Base-by-base conservation (phyloP, 2,113 vertebrate genomes). In the Dipodomys merriami region DNA sequence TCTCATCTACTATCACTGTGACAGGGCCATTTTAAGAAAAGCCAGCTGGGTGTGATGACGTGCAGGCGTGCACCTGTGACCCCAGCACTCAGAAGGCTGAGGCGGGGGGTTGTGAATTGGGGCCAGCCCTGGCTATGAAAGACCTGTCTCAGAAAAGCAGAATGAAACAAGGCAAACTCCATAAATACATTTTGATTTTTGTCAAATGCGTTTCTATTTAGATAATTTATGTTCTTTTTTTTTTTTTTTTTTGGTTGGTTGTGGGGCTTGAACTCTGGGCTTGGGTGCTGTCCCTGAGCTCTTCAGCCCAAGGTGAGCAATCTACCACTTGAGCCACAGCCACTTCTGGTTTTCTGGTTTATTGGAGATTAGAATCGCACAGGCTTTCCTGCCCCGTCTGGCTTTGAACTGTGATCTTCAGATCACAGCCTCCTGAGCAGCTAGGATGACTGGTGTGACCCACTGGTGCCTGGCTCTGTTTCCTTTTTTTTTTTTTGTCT, bases 111-210 rank as follows among this genome's bases (percentile, higher is more conserved):
- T 86, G 33, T 18, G 33, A 44, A 18, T 73, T 62, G 72, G 39
- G 57, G 27, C 35, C 35, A 86, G 35, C 16, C 65, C 25, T 11
- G 65, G 65, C 64, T 65, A 9, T 23, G 44, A 9, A 64, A 86
- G 35, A 65, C 19, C 35, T 86, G 27, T 76, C 53, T 64, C 35
- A 76, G 57, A 65, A 72, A 85, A 62, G 22, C 33, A 67, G 29
- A 67, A 25, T 27, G 25, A 67, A 27, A 8, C 9, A 29, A 67
- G 29, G 8, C 23, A 64, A 84, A 62, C 64, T 6, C 22, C 19
- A 86, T 46, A n/a, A 69, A 22, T 86, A 74, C 30, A 85, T 83
- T 82, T 93, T 93, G 30, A 88, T 86, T 72, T 95, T 91, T 89
- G 80, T 86, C 49, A 73, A 49, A 60, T 86, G 15, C 3, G 90